Percentiles rank a stretch among this genome's conserved stretches.
Evolutionary conservation across 2,888 invertebrate species (phyloP).

Genomic region (Luperina nickerlii): DNA sequence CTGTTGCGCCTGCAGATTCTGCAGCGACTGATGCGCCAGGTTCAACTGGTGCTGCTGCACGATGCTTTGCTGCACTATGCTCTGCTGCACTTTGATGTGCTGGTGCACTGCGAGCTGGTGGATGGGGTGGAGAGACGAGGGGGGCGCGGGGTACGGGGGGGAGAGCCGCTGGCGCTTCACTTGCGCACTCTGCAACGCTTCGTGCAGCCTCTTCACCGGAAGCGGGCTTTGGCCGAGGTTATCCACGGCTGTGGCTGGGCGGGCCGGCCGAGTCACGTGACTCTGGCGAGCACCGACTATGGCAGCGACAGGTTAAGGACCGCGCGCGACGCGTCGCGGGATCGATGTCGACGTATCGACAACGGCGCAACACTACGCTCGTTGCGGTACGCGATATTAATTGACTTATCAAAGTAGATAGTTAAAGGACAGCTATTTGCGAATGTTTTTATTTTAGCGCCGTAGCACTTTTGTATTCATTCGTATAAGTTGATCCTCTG

Average conservation of each 20-base stretch:
- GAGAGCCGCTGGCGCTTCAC: slow-evolving; percentile 92
- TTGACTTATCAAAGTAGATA: slow-evolving; percentile 76
- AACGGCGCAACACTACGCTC: slow-evolving; percentile 79
- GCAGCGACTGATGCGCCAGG: slow-evolving; percentile 87
- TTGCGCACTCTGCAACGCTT: slow-evolving; percentile 91
- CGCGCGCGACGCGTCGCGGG: slow-evolving; percentile 85
- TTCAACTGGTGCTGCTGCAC: slow-evolving; percentile 88
- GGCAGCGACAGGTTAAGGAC: slow-evolving; percentile 84
- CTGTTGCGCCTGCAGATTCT: slow-evolving; percentile 84
- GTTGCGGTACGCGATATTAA: slow-evolving; percentile 74
- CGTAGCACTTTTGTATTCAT: slow-evolving; percentile 82
- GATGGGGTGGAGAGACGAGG: slow-evolving; percentile 84
- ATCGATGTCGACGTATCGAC: slow-evolving; percentile 80
- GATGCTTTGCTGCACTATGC: slow-evolving; percentile 88
- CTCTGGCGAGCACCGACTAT: slow-evolving; percentile 89
- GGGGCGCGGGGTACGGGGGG: slow-evolving; percentile 90
- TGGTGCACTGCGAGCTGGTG: slow-evolving; percentile 88
- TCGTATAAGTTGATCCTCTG: slow-evolving; percentile 80
- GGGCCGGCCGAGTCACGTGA: slow-evolving; percentile 89
- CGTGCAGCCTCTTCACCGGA: slow-evolving; percentile 91
- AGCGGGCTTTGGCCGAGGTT: slow-evolving; percentile 90
- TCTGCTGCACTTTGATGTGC: slow-evolving; percentile 88
- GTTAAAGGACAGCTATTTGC: slow-evolving; percentile 70
- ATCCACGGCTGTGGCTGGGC: slow-evolving; percentile 90
- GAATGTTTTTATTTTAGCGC: slow-evolving; percentile 80